phyloP scores from a whole-genome alignment of 2,888 invertebrate genomes.

The Scaptomyza flava region DNA sequence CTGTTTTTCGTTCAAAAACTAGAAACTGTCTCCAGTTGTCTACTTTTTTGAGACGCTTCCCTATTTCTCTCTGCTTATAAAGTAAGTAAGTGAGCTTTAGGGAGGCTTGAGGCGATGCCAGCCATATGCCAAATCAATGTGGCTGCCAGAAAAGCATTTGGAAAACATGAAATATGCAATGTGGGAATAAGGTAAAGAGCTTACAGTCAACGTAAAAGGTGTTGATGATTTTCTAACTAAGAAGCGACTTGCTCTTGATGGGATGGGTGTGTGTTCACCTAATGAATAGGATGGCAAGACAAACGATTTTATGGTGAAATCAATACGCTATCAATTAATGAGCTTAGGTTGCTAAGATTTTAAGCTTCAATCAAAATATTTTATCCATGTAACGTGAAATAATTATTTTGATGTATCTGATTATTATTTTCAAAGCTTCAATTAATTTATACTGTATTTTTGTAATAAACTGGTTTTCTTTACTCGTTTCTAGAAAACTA shows the following conservation, averaged over 20 bases:
- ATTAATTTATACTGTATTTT: too few species aligned
- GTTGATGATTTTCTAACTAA: constrained; percentile 8
- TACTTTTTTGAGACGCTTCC: not conserved
- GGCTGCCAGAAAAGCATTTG: constrained; percentile 2
- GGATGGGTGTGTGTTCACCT: not conserved
- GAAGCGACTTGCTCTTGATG: not conserved
- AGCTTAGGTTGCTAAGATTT: not conserved
- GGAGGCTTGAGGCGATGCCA: not conserved
- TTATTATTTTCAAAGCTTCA: too few species aligned
- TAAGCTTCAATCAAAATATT: too few species aligned
- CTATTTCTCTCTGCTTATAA: constrained; percentile 22
- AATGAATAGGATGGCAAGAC: not conserved
- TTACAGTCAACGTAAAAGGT: constrained; percentile 2
- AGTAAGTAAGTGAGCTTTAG: constrained; percentile 11
- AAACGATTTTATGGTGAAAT: not conserved
- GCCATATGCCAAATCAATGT: constrained; percentile 25
- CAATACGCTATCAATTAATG: not conserved
- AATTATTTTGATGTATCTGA: too few species aligned
- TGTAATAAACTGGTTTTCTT: too few species aligned
- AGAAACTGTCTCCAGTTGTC: constrained; percentile 7
- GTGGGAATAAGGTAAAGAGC: not conserved
- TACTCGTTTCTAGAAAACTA: too few species aligned
- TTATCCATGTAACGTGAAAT: too few species aligned
- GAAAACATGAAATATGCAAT: not conserved
- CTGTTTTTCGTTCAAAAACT: constrained; percentile 3